Evolutionary conservation across 2,113 vertebrate species (phyloP), one percentile per base, ranked within the genome.

Genomic region (Benitochromis conjunctus): DNA sequence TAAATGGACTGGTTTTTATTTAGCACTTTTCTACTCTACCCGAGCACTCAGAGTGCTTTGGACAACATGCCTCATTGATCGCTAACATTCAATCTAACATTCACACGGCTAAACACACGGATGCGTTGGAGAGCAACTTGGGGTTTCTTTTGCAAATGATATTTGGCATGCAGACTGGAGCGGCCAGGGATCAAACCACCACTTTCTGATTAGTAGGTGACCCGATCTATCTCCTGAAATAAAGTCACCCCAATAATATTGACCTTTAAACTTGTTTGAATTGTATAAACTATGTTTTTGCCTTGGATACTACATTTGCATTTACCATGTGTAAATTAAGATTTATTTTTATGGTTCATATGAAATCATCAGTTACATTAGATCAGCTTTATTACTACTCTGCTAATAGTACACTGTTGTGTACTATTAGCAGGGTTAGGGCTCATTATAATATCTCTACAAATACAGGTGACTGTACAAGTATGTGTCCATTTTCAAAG

Each of bases 401-500:
- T 53, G 29, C 18, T 6, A 76, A 76, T 29, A 19, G 46, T 31
- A 51, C 24, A 76, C 53, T 26, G 26, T 26, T 26, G 26, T 26
- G 26, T 26, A 26, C 26, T 26, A 26, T 26, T 26, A 26, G 26
- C 26, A 26, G 26, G 26, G 26, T 26, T 26, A 26, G 26, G 26
- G 60, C 54, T 82, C 29, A 13, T 60, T 82, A 6, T 19, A 19
- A 58, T 79, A 9, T 29, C 51, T 7, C 19, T 58, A 58, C 46
- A 82, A 84, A 92, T 85, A 87, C 60, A 24, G 81, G 82, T 78
- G 60, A 92, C 8, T 51, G 66, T 34, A 53, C 83, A 85, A 81
- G 69, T 83, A 58, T 77, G 60, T 79, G 77, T 84, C 82, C 6
- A 12, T 86, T 74, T 94, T 31, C 64, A 90, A 91, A 88, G 86